Evolutionary conservation across 2,113 vertebrate species (phyloP).

Genomic region (Psammodynastes pulverulentus): DNA sequence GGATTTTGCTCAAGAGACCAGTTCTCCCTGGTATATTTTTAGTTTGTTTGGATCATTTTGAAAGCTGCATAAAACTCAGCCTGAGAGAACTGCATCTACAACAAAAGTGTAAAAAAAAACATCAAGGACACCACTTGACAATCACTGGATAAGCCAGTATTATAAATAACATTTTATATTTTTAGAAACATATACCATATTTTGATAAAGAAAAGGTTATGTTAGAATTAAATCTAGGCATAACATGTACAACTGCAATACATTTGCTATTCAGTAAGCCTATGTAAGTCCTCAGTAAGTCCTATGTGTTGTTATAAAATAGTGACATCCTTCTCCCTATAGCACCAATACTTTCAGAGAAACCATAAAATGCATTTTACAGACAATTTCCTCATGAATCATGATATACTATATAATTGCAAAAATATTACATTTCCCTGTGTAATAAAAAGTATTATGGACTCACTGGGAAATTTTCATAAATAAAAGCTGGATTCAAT

Average conservation of each 20-base stretch:
- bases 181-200: neutral
- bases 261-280: slow-evolving; percentile 2
- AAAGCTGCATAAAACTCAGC: neutral
- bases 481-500: slow-evolving; percentile 31
- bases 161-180: neutral
- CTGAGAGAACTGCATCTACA: neutral
- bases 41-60: neutral
- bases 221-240: neutral
- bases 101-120: neutral
- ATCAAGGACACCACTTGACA: neutral
- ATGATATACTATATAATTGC: slow-evolving; percentile 23
- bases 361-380: slow-evolving; percentile 31
- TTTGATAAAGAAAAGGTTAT: neutral
- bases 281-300: no score
- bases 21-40: neutral
- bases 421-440: slow-evolving; percentile 43
- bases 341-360: slow-evolving; percentile 38
- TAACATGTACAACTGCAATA: slow-evolving; percentile 15
- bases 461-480: slow-evolving; percentile 36
- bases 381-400: neutral
- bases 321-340: neutral
- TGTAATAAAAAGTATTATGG: slow-evolving; percentile 39
- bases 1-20: neutral
- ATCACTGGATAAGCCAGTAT: neutral
- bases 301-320: neutral